Evolutionary conservation across 2,797 vertebrate species (phyloP), one percentile per base, ranked within the genome.

Genomic region (Eospalax fontanierii): DNA sequence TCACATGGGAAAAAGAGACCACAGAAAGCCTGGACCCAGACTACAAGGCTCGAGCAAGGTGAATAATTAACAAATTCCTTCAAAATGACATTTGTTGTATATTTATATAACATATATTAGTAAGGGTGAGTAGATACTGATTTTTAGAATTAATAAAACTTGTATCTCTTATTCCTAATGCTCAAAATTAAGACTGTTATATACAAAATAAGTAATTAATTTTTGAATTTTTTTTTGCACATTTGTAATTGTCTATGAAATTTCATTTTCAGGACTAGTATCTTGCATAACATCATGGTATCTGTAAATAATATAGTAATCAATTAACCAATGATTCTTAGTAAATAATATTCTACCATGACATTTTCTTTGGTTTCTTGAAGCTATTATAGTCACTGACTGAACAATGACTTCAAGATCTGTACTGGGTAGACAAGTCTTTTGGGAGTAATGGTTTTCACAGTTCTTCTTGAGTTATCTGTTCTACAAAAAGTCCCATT

Each of bases 181-280:
- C 14, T 95, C 18, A 86, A 82, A 93, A 73, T 87, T 46, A 94
- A 95, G 76, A 75, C 57, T 43, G 11, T 81, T 70, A 83, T 12
- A 78, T 63, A 6, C 6, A n/a, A 95, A 96, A 8, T 22, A 26
- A 50, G 16, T 80, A 89, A 26, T 66, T 61, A 63, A 5, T 89
- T 87, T 82, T 81, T 46, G n/a, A n/a, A n/a, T n/a, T 70, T 11
- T 30, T 54, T 79, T 90, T 84, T 71, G 54, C 10, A 65, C 76
- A 10, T 57, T 93, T 76, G 35, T 50, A 65, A 28, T 68, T 93
- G 8, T 68, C 70, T 94, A 81, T 54, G 38, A 87, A 93, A 78
- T 87, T 93, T 21, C 4, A 14, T 82, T 66, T 92, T 80, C 26
- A 76, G 46, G 3, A 63, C 12, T 68, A 71, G 38, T 80, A 73